These are phyloP conservation scores for Drymonia ruficornis DNA, from an alignment of 2,888 invertebrate genomes.

Conservation along the genomic window DNA sequence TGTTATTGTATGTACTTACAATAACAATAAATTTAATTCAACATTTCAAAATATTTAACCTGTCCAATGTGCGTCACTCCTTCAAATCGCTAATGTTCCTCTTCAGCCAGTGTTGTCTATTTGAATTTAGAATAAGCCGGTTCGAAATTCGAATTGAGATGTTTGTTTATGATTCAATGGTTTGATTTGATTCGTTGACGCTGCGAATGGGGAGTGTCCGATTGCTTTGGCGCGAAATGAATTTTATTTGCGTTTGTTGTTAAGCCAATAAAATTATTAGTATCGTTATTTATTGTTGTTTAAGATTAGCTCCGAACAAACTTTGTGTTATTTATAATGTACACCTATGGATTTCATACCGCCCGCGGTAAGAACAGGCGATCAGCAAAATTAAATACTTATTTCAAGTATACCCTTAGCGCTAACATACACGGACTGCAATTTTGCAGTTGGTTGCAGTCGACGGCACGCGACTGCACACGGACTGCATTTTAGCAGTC, in stretches of 20 bases:
- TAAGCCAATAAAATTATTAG: background rate
- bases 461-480: too few relatives aligned
- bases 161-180: conserved; percentile 72
- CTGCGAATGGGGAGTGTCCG: conserved; percentile 35
- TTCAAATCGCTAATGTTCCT: conserved; percentile 32
- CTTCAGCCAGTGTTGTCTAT: conserved; percentile 67
- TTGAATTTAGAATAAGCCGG: conserved; percentile 75
- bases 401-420: too few relatives aligned
- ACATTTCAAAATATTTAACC: background rate
- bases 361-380: too few relatives aligned
- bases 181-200: conserved; percentile 60
- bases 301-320: background rate
- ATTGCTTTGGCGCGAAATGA: conserved; percentile 17
- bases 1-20: too few relatives aligned
- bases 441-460: too few relatives aligned
- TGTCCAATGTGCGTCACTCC: conserved; percentile 17
- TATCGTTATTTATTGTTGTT: background rate
- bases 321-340: too few relatives aligned
- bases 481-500: too few relatives aligned
- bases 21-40: too few relatives aligned
- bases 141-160: conserved; percentile 74
- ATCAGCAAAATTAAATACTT: too few relatives aligned
- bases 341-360: too few relatives aligned
- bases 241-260: conserved; percentile 7
- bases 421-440: too few relatives aligned